A percentile compares a stretch with the other conserved stretches of the same genome.
These are phyloP conservation scores for Pandemis heparana DNA, from an alignment of 2,888 invertebrate species.

Conservation along the genomic window DNA sequence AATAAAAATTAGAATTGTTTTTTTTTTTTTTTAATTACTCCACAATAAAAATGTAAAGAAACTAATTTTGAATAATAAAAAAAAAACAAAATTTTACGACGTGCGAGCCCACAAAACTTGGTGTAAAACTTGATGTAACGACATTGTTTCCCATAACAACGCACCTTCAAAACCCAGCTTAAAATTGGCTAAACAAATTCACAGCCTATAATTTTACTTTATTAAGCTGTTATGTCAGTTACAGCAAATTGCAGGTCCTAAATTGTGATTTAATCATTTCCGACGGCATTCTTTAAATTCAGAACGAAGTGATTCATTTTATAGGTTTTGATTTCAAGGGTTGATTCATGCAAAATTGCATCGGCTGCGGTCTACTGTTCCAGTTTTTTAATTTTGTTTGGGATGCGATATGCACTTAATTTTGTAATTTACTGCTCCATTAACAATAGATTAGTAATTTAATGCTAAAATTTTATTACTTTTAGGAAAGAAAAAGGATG, in stretches of 20 bases:
- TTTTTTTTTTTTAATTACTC: no score
- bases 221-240: slow-evolving; percentile 40
- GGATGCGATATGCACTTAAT: slow-evolving; percentile 36
- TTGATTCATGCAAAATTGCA: slow-evolving; percentile 67
- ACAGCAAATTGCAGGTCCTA: slow-evolving; percentile 28
- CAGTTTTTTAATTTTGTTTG: slow-evolving; percentile 28
- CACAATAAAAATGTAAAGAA: background rate
- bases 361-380: slow-evolving; percentile 46
- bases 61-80: background rate
- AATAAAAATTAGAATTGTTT: no score
- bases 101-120: slow-evolving; percentile 16
- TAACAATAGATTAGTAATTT: slow-evolving; percentile 37
- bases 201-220: slow-evolving; percentile 31
- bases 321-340: slow-evolving; percentile 44
- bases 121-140: slow-evolving; percentile 8
- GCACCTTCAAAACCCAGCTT: slow-evolving; percentile 3
- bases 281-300: slow-evolving; percentile 37
- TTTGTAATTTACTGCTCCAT: slow-evolving; percentile 39
- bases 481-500: background rate
- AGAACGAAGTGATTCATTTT: slow-evolving; percentile 54
- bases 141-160: background rate
- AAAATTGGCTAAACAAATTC: slow-evolving; percentile 29
- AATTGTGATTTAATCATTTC: slow-evolving; percentile 35
- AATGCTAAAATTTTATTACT: slow-evolving; percentile 25
- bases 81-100: slow-evolving; percentile 10